These are phyloP conservation scores for Calosoma granatense DNA, from an alignment of 1,140 invertebrate genomes.

Conservation along the genomic window DNA sequence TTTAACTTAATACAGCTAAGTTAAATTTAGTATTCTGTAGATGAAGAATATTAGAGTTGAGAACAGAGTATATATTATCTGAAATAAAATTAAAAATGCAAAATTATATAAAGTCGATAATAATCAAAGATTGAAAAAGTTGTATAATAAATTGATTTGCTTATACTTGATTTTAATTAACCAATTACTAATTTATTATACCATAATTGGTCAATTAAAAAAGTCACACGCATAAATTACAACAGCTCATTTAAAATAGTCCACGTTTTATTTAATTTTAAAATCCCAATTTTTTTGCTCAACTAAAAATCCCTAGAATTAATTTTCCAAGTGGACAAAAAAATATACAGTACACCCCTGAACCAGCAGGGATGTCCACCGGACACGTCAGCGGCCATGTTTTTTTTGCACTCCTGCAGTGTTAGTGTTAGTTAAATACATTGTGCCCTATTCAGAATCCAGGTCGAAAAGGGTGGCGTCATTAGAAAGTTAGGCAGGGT, in stretches of 20 bases:
- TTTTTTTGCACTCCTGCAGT: neutral
- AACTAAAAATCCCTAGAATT: neutral
- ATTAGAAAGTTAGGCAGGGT: neutral
- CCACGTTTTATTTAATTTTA: neutral
- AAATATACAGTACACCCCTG: neutral
- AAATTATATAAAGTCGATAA: no score
- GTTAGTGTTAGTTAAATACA: neutral
- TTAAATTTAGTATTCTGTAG: neutral
- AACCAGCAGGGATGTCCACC: neutral
- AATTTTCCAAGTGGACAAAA: neutral
- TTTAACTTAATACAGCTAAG: neutral
- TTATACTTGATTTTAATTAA: no score
- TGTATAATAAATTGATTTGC: no score
- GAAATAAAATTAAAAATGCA: no score
- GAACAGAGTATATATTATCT: no score
- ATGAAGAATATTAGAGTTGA: no score
- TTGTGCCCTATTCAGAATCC: neutral
- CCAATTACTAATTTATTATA: no score
- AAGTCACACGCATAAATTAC: neutral
- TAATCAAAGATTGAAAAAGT: no score
- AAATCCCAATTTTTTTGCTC: neutral
- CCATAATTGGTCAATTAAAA: neutral
- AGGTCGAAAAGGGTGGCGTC: neutral
- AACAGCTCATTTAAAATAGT: neutral
- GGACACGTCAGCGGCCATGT: neutral